Evolutionary conservation across 2,797 vertebrate genomes (phyloP).

Genomic region (Silurus lanzhouensis): DNA sequence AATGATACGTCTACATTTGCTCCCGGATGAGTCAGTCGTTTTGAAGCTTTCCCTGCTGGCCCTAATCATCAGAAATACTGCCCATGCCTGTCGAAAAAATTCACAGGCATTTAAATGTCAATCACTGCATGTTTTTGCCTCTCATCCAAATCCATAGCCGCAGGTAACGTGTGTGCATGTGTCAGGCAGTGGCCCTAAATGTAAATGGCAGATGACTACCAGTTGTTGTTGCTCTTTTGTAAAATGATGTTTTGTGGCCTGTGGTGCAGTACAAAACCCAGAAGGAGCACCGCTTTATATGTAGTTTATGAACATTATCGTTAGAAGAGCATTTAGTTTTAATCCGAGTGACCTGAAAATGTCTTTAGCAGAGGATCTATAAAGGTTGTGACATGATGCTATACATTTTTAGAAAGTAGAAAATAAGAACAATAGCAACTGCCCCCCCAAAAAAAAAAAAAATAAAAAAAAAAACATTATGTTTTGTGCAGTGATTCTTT

Average conservation of each 20-base stretch:
- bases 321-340: not conserved
- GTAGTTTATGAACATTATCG: not conserved
- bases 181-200: conserved; percentile 1
- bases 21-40: not conserved
- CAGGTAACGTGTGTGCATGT: conserved; percentile 9
- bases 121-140: conserved; percentile 19
- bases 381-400: not conserved
- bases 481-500: not conserved
- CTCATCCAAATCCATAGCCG: conserved; percentile 24
- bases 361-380: not conserved
- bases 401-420: not conserved
- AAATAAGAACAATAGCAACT: not conserved
- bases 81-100: conserved; percentile 7
- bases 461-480: not conserved
- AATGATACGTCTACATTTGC: not conserved
- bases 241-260: not conserved
- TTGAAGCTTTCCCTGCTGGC: not conserved
- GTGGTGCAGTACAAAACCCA: not conserved
- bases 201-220: conserved; percentile 15
- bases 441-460: no score
- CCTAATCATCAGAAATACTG: conserved; percentile 10
- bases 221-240: conserved; percentile 19
- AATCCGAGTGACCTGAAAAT: not conserved
- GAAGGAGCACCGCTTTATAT: not conserved
- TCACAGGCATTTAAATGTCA: conserved; percentile 30